Evolutionary conservation across 2,797 vertebrate species (phyloP).

Genomic region (Oreochromis mossambicus): DNA sequence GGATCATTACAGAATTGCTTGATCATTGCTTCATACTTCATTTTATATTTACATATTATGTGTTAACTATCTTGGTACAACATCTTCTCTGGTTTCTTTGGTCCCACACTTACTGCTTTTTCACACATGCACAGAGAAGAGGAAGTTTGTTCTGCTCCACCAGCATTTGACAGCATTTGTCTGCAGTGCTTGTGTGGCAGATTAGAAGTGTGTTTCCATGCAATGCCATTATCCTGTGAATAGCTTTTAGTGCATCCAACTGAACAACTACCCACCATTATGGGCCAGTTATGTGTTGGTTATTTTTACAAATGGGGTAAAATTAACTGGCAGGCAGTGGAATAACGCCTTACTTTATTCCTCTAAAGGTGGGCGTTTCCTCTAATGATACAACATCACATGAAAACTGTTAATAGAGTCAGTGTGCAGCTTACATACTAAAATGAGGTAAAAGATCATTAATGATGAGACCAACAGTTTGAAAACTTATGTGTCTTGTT

Average conservation of each 20-base stretch:
- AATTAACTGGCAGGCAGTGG: not conserved
- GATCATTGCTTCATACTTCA: fast-evolving
- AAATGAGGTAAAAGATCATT: not conserved
- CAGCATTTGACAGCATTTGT: not conserved
- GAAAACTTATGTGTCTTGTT: not conserved
- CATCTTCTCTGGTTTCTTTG: not conserved
- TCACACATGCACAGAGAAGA: not conserved
- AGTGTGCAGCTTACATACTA: not conserved
- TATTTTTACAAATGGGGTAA: not conserved
- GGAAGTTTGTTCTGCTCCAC: not conserved
- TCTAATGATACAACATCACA: not conserved
- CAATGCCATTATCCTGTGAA: not conserved
- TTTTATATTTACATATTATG: not conserved
- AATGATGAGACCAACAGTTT: no score
- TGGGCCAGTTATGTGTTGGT: not conserved
- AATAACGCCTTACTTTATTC: not conserved
- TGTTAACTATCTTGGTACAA: not conserved
- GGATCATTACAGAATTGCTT: not conserved
- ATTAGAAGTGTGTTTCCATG: not conserved
- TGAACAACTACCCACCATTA: not conserved
- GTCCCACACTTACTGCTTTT: fast-evolving
- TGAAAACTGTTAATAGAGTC: not conserved
- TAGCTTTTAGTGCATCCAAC: not conserved
- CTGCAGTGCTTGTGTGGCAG: not conserved
- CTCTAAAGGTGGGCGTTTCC: not conserved